Percentiles rank a stretch among this genome's conserved stretches.
Evolutionary conservation across 2,113 vertebrate species (phyloP).

Genomic region (Pipa parva): DNA sequence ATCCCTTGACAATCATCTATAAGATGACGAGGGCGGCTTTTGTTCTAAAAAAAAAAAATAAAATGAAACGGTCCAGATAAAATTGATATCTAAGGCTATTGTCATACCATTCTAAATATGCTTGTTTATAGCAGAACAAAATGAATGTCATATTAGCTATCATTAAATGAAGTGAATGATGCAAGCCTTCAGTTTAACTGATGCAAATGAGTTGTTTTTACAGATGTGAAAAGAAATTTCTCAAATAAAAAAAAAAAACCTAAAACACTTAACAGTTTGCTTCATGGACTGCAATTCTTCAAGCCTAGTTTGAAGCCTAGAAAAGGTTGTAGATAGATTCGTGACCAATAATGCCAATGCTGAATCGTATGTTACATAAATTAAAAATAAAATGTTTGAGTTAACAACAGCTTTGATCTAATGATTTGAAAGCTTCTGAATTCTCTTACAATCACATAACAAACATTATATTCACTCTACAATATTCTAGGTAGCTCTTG

Average conservation of each 20-base stretch:
- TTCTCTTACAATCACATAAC: too few relatives aligned
- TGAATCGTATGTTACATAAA: too few relatives aligned
- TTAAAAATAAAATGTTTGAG: too few relatives aligned
- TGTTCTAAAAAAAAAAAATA: too few relatives aligned
- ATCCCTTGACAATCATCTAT: slow-evolving; percentile 31
- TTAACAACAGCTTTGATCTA: too few relatives aligned
- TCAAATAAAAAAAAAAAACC: background rate
- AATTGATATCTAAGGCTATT: slow-evolving; percentile 12
- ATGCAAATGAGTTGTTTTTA: slow-evolving; percentile 15
- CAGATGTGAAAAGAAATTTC: slow-evolving; percentile 2
- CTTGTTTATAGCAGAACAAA: background rate
- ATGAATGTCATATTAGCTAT: background rate
- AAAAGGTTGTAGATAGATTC: too few relatives aligned
- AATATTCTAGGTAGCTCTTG: too few relatives aligned
- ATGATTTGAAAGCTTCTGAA: too few relatives aligned
- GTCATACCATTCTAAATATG: background rate
- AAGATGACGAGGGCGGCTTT: slow-evolving; percentile 19
- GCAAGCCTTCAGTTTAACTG: background rate
- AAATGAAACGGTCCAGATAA: background rate
- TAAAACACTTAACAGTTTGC: background rate
- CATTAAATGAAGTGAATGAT: slow-evolving; percentile 13
- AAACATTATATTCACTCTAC: too few relatives aligned
- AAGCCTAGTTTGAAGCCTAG: too few relatives aligned
- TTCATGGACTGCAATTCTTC: too few relatives aligned
- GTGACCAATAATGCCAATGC: too few relatives aligned